Evolutionary conservation across 2,113 vertebrate genomes (phyloP).

Genomic region (Gadus macrocephalus): DNA sequence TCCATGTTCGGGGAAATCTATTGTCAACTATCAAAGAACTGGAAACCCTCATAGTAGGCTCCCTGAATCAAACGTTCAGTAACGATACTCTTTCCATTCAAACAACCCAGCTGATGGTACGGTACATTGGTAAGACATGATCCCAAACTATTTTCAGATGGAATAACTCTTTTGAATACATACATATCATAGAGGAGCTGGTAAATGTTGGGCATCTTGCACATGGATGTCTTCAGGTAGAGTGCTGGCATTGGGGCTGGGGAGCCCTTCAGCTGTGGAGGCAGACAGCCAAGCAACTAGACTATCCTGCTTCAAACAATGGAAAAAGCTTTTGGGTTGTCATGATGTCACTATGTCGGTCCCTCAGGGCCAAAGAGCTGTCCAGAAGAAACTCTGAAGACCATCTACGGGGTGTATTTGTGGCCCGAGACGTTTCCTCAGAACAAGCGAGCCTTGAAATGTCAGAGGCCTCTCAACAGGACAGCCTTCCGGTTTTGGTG

Average conservation of each 20-base stretch:
- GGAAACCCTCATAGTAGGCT: conserved; percentile 13
- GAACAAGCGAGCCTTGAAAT: conserved; percentile 40
- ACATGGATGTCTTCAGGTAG: too few species aligned
- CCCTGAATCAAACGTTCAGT: conserved; percentile 39
- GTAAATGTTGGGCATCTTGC: too few species aligned
- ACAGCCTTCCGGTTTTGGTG: conserved; percentile 63
- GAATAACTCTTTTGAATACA: not conserved
- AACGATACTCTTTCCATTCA: conserved; percentile 41
- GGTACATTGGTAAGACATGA: conserved; percentile 46
- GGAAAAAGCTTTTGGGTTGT: too few species aligned
- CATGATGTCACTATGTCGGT: not conserved
- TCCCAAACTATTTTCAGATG: not conserved
- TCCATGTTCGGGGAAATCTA: conserved; percentile 52
- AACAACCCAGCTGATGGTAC: conserved; percentile 18
- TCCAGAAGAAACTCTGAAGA: conserved; percentile 41
- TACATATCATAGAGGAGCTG: too few species aligned
- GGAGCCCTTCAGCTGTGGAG: too few species aligned
- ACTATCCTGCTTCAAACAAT: too few species aligned
- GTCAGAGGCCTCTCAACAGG: conserved; percentile 26
- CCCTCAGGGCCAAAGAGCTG: conserved; percentile 60
- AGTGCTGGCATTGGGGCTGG: too few species aligned
- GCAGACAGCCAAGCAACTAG: too few species aligned
- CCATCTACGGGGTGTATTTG: conserved; percentile 59
- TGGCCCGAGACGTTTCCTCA: conserved; percentile 60
- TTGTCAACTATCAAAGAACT: conserved; percentile 16